These are phyloP conservation scores for Crocidura indochinensis DNA, from an alignment of 2,797 vertebrate genomes.

Conservation along the genomic window DNA sequence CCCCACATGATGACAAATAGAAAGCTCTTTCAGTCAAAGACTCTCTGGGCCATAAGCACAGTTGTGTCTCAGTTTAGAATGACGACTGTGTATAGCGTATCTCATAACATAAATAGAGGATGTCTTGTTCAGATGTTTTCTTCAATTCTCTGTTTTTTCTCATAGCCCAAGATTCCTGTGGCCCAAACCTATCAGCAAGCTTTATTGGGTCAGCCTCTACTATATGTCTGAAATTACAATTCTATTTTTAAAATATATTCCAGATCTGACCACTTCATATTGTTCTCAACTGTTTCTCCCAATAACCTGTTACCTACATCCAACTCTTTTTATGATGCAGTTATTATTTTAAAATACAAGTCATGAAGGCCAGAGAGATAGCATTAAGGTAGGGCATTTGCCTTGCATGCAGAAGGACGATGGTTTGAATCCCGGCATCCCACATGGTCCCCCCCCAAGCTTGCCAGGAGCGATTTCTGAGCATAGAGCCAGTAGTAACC, in stretches of 20 bases:
- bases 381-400: too few species aligned
- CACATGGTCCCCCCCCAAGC: too few species aligned
- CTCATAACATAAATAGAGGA: slow-evolving; percentile 72
- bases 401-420: too few species aligned
- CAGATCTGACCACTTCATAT: slow-evolving; percentile 44
- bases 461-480: too few species aligned
- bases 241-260: slow-evolving; percentile 60
- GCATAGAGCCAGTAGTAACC: too few species aligned
- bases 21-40: slow-evolving; percentile 67
- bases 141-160: slow-evolving; percentile 73
- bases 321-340: slow-evolving; percentile 32
- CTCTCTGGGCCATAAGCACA: slow-evolving; percentile 69
- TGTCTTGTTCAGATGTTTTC: slow-evolving; percentile 68
- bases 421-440: too few species aligned
- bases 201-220: slow-evolving; percentile 41
- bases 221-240: slow-evolving; percentile 28
- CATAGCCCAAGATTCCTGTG: slow-evolving; percentile 1
- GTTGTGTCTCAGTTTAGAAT: slow-evolving; percentile 74
- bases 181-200: slow-evolving; percentile 40
- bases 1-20: slow-evolving; percentile 50
- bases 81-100: slow-evolving; percentile 60
- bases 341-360: slow-evolving; percentile 7
- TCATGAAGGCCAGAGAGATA: background rate
- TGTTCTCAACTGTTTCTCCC: background rate
- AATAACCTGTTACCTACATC: background rate